Conservation (phyloP, 2,113 vertebrate genomes). For the Aldabrachelys gigantea region DNA sequence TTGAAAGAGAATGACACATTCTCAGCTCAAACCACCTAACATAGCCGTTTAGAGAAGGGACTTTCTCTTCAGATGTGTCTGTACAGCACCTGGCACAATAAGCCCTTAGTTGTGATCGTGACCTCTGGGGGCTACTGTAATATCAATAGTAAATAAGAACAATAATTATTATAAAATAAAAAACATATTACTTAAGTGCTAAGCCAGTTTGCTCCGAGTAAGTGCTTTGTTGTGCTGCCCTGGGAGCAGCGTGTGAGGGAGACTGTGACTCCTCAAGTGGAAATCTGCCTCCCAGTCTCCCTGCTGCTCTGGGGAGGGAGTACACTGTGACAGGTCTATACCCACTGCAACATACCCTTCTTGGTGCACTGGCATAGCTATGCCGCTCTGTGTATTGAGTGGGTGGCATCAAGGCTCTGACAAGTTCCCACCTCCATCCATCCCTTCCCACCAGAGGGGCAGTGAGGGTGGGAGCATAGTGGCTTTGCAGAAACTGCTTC, state of each 20-base stretch:
- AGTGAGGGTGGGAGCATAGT: accelerated
- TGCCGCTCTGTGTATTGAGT: background rate
- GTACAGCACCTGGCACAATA: background rate
- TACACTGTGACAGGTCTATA: background rate
- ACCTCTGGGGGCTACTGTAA: background rate
- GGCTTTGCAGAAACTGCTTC: background rate
- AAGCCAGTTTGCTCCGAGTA: background rate
- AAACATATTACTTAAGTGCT: background rate
- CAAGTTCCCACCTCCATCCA: background rate
- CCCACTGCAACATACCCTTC: accelerated
- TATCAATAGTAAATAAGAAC: background rate
- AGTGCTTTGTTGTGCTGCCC: background rate
- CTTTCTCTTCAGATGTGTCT: background rate
- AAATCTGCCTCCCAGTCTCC: background rate
- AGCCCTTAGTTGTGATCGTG: background rate
- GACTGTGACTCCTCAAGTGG: background rate
- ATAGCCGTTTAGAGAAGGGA: conserved; percentile 27
- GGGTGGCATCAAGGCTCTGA: accelerated
- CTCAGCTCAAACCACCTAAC: background rate
- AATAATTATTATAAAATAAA: background rate
- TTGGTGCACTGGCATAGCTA: background rate
- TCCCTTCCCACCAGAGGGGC: background rate
- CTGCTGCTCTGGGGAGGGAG: background rate
- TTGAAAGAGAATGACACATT: conserved; percentile 18
- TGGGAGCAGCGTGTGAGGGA: background rate